Evolutionary conservation across 1,140 invertebrate species (phyloP), one percentile per base, ranked within the genome.

Genomic region (Homalodisca vitripennis): DNA sequence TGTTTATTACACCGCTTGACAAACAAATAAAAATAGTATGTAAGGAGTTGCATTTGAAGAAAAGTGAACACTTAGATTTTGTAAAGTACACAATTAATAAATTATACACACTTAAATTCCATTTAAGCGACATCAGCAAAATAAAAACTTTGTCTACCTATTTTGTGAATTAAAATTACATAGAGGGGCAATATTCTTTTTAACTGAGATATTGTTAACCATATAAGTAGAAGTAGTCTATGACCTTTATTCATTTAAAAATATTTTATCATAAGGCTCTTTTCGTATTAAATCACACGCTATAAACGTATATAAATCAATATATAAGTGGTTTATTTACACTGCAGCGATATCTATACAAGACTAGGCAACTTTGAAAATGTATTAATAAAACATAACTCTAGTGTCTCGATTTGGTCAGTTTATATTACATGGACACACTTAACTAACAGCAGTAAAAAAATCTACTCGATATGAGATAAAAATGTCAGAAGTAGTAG

Each of bases 321-420:
- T 41, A 41, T 17, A 41, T n/a, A 27, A 22, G 6, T 27, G 6
- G 22, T 26, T 26, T 60, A 60, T 60, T 22, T 60, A 60, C 55
- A 60, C 26, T 27, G 27, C 24, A 60, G n/a, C 27, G 29, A 13
- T 26, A 22, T 60, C 27, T 60, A 27, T 60, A 60, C 55, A 60
- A 22, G 55, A 60, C 55, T 60, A 60, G 55, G 55, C 55, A 60
- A 30, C 55, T 60, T 60, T 60, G 55, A 60, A 60, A 26, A 27
- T 6, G 48, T 53, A 12, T 26, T 30, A 22, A 13, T 60, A 22
- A 27, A 60, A 13, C 27, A 60, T 60, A 27, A 60, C 14, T 14
- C 55, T 60, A 60, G 27, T 30, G 24, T 60, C 55, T 60, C n/a
- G n/a, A 30, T 60, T 60, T 60, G 55, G 55, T 60, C 55, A 27